A percentile compares a stretch with the other conserved stretches of the same genome.
These are phyloP conservation scores for Grapholita molesta DNA, from an alignment of 1,140 invertebrate species.

Conservation along the genomic window DNA sequence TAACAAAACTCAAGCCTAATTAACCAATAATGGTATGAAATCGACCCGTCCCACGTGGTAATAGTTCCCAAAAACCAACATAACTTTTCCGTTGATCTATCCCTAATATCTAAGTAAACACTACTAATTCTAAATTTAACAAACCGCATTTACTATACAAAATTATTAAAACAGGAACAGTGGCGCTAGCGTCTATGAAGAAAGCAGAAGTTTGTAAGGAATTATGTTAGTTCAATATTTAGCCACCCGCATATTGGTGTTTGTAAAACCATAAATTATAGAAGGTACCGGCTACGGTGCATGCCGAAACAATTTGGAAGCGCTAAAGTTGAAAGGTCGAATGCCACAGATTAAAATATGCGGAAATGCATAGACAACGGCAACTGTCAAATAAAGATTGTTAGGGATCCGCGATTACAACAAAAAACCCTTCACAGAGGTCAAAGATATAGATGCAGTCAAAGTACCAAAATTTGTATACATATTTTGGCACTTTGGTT, in stretches of 20 bases:
- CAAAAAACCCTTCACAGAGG: not conserved
- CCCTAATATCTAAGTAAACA: not conserved
- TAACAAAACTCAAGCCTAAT: not conserved
- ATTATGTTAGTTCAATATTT: not conserved
- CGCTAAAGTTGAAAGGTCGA: slow-evolving; percentile 38
- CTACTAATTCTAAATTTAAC: not conserved
- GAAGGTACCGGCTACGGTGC: slow-evolving; percentile 17
- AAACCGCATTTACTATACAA: not conserved
- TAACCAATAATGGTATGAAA: not conserved
- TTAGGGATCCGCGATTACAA: slow-evolving; percentile 19
- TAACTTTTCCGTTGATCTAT: not conserved
- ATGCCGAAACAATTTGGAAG: slow-evolving; percentile 48
- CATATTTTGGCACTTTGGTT: too few species aligned
- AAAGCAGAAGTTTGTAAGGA: not conserved
- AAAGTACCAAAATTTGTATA: too few species aligned
- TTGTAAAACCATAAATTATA: not conserved
- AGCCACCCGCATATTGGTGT: not conserved
- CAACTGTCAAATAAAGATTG: slow-evolving; percentile 42
- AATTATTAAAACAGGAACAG: not conserved
- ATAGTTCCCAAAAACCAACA: not conserved
- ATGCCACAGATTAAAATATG: slow-evolving; percentile 47
- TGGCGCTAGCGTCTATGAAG: not conserved
- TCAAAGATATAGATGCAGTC: not conserved
- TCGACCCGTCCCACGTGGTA: not conserved
- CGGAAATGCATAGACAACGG: slow-evolving; percentile 43